A percentile compares a stretch with the other conserved stretches of the same genome.
phyloP scores from a whole-genome alignment of 2,797 vertebrate genomes.

The Champsocephalus esox region DNA sequence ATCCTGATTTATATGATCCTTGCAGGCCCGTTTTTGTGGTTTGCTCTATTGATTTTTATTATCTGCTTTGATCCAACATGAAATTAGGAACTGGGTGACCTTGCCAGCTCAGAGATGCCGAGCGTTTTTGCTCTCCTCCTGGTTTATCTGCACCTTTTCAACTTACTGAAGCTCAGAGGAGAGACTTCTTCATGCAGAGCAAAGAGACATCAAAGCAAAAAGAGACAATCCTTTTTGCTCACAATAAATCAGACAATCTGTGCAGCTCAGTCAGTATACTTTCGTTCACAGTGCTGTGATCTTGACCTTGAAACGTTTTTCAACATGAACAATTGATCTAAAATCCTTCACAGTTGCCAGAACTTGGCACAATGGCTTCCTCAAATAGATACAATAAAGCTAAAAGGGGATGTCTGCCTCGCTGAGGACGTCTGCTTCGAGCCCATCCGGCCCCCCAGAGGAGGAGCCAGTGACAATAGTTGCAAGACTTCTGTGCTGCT shows the following conservation, averaged over 20 bases:
- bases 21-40: constrained; percentile 45
- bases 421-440: constrained; percentile 53
- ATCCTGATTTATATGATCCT: constrained; percentile 46
- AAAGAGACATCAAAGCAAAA: constrained; percentile 58
- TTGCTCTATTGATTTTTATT: constrained; percentile 58
- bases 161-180: constrained; percentile 40
- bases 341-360: constrained; percentile 35
- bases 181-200: constrained; percentile 46
- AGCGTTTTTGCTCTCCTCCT: constrained; percentile 41
- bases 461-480: constrained; percentile 63
- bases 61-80: constrained; percentile 64
- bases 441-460: constrained; percentile 48
- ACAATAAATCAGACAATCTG: constrained; percentile 37
- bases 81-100: constrained; percentile 62
- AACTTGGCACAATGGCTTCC: constrained; percentile 46
- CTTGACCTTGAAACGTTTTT: constrained; percentile 57
- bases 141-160: constrained; percentile 19
- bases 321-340: constrained; percentile 34
- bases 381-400: constrained; percentile 65
- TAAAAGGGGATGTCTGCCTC: constrained; percentile 56
- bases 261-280: constrained; percentile 11
- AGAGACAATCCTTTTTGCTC: constrained; percentile 29
- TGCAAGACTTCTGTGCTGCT: constrained; percentile 47
- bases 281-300: constrained; percentile 12
- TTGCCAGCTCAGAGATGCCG: constrained; percentile 49